These are phyloP conservation scores for Podarcis siculus DNA, from an alignment of 2,797 vertebrate species.

Conservation along the genomic window DNA sequence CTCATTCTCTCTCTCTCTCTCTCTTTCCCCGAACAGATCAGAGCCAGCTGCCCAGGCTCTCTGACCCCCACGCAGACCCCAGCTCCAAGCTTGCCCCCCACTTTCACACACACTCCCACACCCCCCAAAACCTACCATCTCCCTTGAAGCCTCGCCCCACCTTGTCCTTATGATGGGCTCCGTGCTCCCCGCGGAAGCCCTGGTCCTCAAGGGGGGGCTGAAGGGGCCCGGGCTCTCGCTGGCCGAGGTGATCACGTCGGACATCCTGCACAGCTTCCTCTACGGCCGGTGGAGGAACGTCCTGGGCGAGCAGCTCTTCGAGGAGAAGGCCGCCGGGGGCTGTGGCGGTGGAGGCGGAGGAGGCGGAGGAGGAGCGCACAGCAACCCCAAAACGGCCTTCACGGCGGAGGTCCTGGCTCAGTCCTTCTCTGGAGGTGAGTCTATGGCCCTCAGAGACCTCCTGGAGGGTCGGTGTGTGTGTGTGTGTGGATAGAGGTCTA, in stretches of 20 bases:
- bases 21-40: conserved; percentile 9
- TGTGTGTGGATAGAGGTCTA: background rate
- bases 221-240: conserved; percentile 88
- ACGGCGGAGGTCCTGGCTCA: conserved; percentile 96
- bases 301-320: conserved; percentile 91
- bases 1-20: background rate
- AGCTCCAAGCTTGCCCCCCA: background rate
- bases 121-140: no score
- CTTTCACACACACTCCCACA: background rate
- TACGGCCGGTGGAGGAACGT: conserved; percentile 97
- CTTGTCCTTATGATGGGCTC: conserved; percentile 87
- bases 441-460: no score
- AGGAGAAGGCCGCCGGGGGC: conserved; percentile 78
- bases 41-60: background rate
- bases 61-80: background rate
- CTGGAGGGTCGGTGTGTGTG: background rate
- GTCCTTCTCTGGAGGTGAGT: conserved; percentile 94
- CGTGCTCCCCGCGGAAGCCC: conserved; percentile 89
- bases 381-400: conserved; percentile 91
- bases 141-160: no score
- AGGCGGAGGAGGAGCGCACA: conserved; percentile 27
- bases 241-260: conserved; percentile 97
- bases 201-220: conserved; percentile 91
- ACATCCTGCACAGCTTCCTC: conserved; percentile 98
- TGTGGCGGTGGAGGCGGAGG: background rate